Base-by-base conservation (phyloP, 2,888 invertebrate species). In the Reticulitermes lucifugus region DNA sequence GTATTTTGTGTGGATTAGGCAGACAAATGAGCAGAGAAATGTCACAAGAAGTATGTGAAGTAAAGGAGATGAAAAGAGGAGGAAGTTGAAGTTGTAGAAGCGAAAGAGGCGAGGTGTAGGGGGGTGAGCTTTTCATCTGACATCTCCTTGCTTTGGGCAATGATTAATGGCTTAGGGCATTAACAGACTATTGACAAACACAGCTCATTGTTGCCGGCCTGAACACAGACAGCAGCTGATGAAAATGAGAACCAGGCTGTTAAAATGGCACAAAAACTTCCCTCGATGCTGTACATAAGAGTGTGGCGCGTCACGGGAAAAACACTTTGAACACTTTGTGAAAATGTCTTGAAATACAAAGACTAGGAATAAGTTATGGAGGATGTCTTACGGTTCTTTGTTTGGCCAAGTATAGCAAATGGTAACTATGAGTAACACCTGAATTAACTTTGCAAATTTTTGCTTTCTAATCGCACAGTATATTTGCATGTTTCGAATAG, bases 141-240 rank as follows among this genome's bases (percentile, higher is more conserved):
- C 83, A 35, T 77, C 79, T 80, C 75, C 79, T 79, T 77, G 79
- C 83, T 83, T 85, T 60, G 46, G 82, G 89, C 90, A 90, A 91
- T 91, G 91, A 91, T 91, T 91, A 91, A 91, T 91, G 91, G 90
- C 90, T 90, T 90, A 91, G 90, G 89, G 90, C 91, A 91, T 91
- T 91, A 91, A 91, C 91, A 89, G 89, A 89, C 91, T 90, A 91
- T 91, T 91, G 91, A 91, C 91, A 91, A 91, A 90, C 91, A 90
- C 89, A 89, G 89, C 89, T 89, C 89, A 86, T 86, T 86, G 86
- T 86, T 83, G 82, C 25, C n/a, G n/a, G 77, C 71, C n/a, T 25
- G 85, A 60, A 70, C 25, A 83, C 22, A 73, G 83, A 25, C 84
- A 60, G 81, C 70, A 71, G 51, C 43, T 80, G 80, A 59, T 82